Evolutionary conservation across 2,113 vertebrate genomes (phyloP), one percentile per base, ranked within the genome.

Genomic region (Paedocypris sp.): DNA sequence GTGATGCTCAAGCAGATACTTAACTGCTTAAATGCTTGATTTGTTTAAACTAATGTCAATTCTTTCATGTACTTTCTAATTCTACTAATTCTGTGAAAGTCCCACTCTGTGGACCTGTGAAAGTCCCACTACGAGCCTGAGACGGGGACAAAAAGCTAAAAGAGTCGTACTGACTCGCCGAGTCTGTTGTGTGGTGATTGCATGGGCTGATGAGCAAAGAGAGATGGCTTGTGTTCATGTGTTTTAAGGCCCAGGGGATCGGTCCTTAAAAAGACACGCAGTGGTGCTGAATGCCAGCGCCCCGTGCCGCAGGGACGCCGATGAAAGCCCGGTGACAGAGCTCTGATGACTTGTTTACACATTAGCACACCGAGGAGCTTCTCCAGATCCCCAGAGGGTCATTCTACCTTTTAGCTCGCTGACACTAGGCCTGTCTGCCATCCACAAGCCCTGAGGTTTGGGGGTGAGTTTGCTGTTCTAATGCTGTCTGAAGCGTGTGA

Each of bases 291-390:
- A 80, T 79, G 80, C 83, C 80, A 82, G 84, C 83, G 84, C 85
- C 83, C 84, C 77, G 75, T 82, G 82, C 84, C 84, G 77, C 84
- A 81, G 85, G 87, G 81, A 87, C 82, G 80, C 71, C 71, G 82
- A 79, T 78, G 75, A 36, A 47, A 86, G 85, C 84, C 80, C 83
- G 83, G 62, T 64, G 87, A 86, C 86, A 88, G 83, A 82, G 75
- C 82, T 86, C 86, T 86, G 84, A 85, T 84, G 85, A 89, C 87
- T 88, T 86, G 85, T 89, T 90, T 89, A 86, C 86, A 87, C 82
- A 86, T 87, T 74, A 73, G 79, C 73, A 77, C 80, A 78, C 80
- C 78, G 54, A 68, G 59, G 68, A 62, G 38, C 41, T 59, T 64
- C 38, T 32, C 16, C 28, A 41, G 47, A 31, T 68, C 60, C 57